A percentile compares a stretch with the other conserved stretches of the same genome.
phyloP scores from a whole-genome alignment of 1,140 invertebrate genomes.

The Camponotus floridanus region DNA sequence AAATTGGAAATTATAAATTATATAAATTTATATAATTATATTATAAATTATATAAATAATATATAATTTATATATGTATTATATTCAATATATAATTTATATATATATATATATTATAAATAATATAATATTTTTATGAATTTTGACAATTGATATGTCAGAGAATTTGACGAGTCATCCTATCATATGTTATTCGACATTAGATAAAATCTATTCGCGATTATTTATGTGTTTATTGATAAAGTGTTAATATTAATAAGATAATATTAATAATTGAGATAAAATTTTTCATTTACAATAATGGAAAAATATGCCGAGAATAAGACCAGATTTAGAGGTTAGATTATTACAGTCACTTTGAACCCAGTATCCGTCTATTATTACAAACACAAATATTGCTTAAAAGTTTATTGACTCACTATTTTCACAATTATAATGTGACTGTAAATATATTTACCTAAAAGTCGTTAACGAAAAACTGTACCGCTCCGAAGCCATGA shows the following conservation, averaged over 20 bases:
- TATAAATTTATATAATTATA: too few relatives aligned
- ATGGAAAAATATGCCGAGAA: neutral
- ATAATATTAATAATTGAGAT: neutral
- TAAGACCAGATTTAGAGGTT: conserved; percentile 18
- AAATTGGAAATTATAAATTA: too few relatives aligned
- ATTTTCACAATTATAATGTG: neutral
- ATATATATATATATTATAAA: too few relatives aligned
- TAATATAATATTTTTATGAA: neutral
- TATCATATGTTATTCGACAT: neutral
- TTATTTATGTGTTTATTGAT: neutral
- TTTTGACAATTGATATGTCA: conserved; percentile 9
- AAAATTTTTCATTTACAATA: conserved; percentile 18
- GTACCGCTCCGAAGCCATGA: conserved; percentile 98
- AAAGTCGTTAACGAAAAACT: conserved; percentile 99
- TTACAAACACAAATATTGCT: neutral
- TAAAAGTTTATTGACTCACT: conserved; percentile 1
- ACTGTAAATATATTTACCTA: conserved; percentile 90
- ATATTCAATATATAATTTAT: too few relatives aligned
- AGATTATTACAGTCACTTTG: neutral
- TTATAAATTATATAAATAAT: conserved; percentile 44
- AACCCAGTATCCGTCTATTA: neutral
- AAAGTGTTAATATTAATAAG: neutral
- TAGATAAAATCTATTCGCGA: neutral
- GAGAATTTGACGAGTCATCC: conserved; percentile 74
- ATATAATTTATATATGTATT: neutral